Conservation (phyloP, 2,113 vertebrate genomes). For the Pseudopodoces humilis region DNA sequence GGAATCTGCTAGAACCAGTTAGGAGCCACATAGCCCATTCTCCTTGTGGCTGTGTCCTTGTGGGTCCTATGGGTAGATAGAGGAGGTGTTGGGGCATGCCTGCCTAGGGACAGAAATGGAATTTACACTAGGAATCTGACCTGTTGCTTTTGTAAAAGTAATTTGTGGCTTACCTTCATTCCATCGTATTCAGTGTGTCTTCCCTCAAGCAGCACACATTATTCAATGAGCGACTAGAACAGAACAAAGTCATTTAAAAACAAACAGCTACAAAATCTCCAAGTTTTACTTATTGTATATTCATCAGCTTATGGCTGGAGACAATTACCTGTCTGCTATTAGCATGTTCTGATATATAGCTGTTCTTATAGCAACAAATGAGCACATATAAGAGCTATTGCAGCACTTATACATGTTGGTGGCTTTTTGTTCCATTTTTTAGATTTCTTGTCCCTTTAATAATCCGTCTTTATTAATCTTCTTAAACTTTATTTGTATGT, state of each 20-base stretch:
- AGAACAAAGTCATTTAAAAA: neutral
- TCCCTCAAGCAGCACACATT: neutral
- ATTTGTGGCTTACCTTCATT: neutral
- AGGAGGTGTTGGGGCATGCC: neutral
- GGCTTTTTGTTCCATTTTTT: neutral
- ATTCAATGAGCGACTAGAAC: neutral
- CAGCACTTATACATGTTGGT: fast-evolving
- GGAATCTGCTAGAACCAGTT: neutral
- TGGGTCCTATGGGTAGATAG: neutral
- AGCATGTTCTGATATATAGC: neutral
- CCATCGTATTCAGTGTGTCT: neutral
- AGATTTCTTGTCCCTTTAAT: neutral
- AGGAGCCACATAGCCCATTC: neutral
- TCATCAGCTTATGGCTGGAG: neutral
- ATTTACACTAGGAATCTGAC: neutral
- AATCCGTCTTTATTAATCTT: neutral
- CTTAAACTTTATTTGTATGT: neutral
- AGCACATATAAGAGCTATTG: neutral
- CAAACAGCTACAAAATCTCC: neutral
- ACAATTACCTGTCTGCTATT: neutral
- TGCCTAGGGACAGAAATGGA: neutral
- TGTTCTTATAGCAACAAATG: neutral
- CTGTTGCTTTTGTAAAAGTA: neutral
- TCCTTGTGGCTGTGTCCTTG: no score
- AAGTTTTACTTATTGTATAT: neutral